phyloP scores from a whole-genome alignment of 2,797 vertebrate genomes.

The Dermochelys coriacea region DNA sequence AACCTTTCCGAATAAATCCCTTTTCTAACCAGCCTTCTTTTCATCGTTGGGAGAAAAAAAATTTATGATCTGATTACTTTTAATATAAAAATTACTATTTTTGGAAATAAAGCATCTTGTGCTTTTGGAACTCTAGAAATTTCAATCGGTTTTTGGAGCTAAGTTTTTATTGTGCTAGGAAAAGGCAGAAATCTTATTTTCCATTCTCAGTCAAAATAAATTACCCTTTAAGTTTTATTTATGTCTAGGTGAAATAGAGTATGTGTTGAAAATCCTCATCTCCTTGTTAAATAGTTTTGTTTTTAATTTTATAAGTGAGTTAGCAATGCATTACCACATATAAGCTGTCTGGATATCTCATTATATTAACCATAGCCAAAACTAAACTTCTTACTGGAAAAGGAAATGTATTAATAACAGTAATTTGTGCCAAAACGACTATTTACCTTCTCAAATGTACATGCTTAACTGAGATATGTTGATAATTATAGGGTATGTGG shows the following conservation, averaged over 20 bases:
- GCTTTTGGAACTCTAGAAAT: not conserved
- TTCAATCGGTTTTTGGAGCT: fast-evolving
- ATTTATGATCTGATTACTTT: not conserved
- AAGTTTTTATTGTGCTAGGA: not conserved
- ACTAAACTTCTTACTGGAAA: constrained; percentile 25
- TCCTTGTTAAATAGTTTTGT: not conserved
- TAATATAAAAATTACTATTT: fast-evolving
- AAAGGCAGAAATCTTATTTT: not conserved
- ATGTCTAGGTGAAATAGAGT: not conserved
- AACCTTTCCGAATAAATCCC: constrained; percentile 46
- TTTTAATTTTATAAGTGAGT: constrained; percentile 12
- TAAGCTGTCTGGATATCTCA: constrained; percentile 19
- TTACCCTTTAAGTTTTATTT: not conserved
- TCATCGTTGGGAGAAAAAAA: fast-evolving
- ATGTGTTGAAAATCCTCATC: not conserved
- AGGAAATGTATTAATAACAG: constrained; percentile 6
- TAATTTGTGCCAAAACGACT: constrained; percentile 35
- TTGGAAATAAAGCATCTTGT: not conserved
- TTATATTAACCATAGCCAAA: constrained; percentile 31
- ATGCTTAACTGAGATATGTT: constrained; percentile 65
- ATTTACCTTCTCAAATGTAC: constrained; percentile 61
- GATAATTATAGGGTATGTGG: constrained; percentile 72
- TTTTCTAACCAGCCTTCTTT: not conserved
- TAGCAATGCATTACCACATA: not conserved
- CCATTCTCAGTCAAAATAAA: not conserved